phyloP scores from a whole-genome alignment of 2,797 vertebrate genomes.

The Holocentrus rufus region DNA sequence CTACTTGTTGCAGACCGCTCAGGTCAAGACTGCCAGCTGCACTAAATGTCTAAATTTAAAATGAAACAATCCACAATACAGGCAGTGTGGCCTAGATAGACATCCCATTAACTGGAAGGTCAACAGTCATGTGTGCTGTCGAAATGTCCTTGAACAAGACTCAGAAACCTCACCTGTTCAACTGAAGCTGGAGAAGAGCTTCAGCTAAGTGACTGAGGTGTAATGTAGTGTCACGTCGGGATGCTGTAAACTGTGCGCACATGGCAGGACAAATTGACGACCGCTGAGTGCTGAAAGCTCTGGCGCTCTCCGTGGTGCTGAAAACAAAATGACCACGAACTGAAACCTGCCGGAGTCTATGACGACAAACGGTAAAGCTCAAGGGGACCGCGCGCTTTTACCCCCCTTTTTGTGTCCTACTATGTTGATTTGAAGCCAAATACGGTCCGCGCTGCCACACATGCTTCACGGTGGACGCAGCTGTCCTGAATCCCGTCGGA shows the following conservation, averaged over 20 bases:
- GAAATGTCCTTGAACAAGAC: conserved; percentile 40
- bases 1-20: conserved; percentile 64
- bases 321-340: neutral
- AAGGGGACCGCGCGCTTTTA: neutral
- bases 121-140: conserved; percentile 53
- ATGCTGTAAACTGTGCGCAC: conserved; percentile 29
- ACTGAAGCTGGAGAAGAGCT: conserved; percentile 43
- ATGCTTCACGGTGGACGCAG: conserved; percentile 53
- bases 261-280: neutral
- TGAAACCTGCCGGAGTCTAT: neutral
- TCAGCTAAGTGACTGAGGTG: conserved; percentile 21
- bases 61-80: conserved; percentile 42
- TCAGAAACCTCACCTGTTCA: conserved; percentile 33
- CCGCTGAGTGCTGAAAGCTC: conserved; percentile 29
- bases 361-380: neutral
- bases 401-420: neutral
- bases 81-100: conserved; percentile 38
- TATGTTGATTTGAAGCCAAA: conserved; percentile 13
- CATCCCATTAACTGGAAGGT: conserved; percentile 52
- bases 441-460: conserved; percentile 31
- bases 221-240: conserved; percentile 11
- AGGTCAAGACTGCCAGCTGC: conserved; percentile 61
- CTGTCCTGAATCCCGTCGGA: conserved; percentile 54
- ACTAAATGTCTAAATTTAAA: conserved; percentile 35
- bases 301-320: conserved; percentile 75